Base-by-base conservation (phyloP, 2,113 vertebrate genomes). In the Thomomys bottae region DNA sequence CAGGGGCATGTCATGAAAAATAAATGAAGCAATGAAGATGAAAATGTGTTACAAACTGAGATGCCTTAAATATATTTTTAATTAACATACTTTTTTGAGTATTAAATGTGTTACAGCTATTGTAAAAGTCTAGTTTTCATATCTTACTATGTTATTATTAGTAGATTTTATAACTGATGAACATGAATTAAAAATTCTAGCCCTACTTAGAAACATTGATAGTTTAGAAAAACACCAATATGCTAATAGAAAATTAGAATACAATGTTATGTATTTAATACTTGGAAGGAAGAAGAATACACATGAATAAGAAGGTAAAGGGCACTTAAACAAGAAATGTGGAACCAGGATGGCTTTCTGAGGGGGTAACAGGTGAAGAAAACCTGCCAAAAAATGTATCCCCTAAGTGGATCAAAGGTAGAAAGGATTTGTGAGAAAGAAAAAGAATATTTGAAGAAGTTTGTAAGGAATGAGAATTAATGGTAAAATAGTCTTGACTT, bases 121-220 rank as follows among this genome's bases (percentile, higher is more conserved):
- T 59, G 24, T 32, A 8, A 20, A 49, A 59, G 11, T 66, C 34
- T 54, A 54, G 24, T 89, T 89, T 40, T 88, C 75, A 36, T 24
- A 68, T 21, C 36, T n/a, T 57, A 59, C 12, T 68, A 57, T 68
- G 26, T 86, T 61, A 81, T 64, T 68, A 38, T 17, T 3, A 38
- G 26, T 76, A 23, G 17, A 66, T 49, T 59, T 76, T 71, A 83
- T 87, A 70, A 59, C 12, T 64, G 78, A 28, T 54, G 77, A 85
- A 82, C 38, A 85, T 87, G 54, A 92, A 63, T 88, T 6, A 78
- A 84, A 90, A 85, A 61, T 8, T 89, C 12, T 59, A 30, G 72
- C 32, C 59, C 17, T 88, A 20, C 4, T 79, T 34, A 9, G 34
- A 61, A 85, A 15, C 34, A 64, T 15, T 79, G 34, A 63, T n/a